phyloP scores from a whole-genome alignment of 2,888 invertebrate genomes.

The Eutolmus rufibarbis region DNA sequence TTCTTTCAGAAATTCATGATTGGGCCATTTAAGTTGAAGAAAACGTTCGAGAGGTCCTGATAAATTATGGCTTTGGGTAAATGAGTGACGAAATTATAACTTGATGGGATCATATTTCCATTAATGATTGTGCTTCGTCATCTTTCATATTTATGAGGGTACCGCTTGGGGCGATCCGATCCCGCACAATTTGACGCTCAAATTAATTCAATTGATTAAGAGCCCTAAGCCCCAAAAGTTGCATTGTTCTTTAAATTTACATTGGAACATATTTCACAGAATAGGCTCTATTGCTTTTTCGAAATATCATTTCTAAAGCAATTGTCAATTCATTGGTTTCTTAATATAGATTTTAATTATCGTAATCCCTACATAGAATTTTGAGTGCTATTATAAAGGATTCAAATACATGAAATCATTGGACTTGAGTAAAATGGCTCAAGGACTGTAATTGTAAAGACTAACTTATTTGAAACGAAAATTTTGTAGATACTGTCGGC shows the following conservation, averaged over 20 bases:
- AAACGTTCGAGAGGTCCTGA: neutral
- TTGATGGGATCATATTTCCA: conserved; percentile 14
- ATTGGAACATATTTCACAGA: neutral
- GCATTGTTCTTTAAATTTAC: neutral
- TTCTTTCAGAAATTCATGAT: conserved; percentile 15
- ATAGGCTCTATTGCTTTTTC: neutral
- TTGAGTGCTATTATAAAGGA: no score
- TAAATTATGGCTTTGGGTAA: conserved; percentile 23
- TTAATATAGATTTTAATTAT: neutral
- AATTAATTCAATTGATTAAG: neutral
- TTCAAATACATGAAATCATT: no score
- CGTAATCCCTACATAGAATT: no score
- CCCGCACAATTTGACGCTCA: neutral
- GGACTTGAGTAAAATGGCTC: no score
- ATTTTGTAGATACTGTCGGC: no score
- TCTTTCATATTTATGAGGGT: neutral
- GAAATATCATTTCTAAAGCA: neutral
- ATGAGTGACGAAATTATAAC: conserved; percentile 13
- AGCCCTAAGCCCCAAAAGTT: neutral
- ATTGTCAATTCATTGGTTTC: neutral
- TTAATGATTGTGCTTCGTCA: neutral
- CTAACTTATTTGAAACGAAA: no score
- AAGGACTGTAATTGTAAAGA: no score
- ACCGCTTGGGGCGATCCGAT: neutral
- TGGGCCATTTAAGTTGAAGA: conserved; percentile 13